A percentile compares a stretch with the other conserved stretches of the same genome.
Evolutionary conservation across 2,797 vertebrate species (phyloP).

Genomic region (Sebastes cheni): DNA sequence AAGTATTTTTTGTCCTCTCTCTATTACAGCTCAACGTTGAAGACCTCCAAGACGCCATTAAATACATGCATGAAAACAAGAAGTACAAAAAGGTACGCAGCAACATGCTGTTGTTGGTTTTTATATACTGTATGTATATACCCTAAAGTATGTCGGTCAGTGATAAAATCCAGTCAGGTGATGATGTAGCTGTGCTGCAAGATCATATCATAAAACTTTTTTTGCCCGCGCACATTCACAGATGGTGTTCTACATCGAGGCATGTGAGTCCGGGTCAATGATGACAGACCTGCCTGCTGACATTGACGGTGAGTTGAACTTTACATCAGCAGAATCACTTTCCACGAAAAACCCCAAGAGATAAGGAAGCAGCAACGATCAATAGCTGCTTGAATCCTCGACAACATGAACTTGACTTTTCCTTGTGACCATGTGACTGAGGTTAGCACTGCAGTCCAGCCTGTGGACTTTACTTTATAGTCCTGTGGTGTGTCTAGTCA

Average conservation of each 20-base stretch:
- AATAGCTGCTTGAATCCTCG: background rate
- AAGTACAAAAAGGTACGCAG: conserved; percentile 90
- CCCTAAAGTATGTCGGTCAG: background rate
- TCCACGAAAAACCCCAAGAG: background rate
- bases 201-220: background rate
- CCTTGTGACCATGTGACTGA: background rate
- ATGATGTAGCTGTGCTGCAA: background rate
- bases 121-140: background rate
- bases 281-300: conserved; percentile 88
- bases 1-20: conserved; percentile 2
- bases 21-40: conserved; percentile 84
- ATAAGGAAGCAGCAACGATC: background rate
- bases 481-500: background rate
- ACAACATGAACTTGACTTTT: background rate
- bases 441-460: background rate
- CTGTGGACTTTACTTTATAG: background rate
- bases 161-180: background rate
- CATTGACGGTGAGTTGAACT: conserved; percentile 87
- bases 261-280: conserved; percentile 98
- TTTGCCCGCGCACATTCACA: conserved; percentile 46
- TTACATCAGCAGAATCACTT: conserved; percentile 3
- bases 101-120: background rate
- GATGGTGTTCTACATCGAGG: conserved; percentile 99
- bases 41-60: conserved; percentile 88
- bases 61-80: conserved; percentile 89